Conservation (phyloP, 2,888 invertebrate genomes). For the Crocallis elinguaria region DNA sequence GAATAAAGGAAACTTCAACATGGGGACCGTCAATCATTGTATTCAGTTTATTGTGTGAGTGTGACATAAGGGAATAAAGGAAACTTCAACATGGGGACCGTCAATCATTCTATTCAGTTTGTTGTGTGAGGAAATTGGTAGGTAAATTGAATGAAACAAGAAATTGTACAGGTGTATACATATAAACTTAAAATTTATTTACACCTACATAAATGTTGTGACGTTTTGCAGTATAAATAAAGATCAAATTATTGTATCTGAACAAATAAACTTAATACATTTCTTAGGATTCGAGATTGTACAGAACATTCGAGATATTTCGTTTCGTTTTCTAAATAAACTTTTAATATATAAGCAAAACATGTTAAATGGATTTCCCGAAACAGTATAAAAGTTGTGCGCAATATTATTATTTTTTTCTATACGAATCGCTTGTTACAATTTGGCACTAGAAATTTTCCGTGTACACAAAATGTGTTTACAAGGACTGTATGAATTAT, state of each 20-base stretch:
- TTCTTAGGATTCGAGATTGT: conserved; percentile 42
- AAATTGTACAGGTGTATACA: conserved; percentile 77
- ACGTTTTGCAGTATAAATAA: conserved; percentile 71
- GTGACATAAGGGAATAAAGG: no score
- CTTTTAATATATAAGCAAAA: conserved; percentile 1
- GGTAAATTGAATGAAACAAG: conserved; percentile 52
- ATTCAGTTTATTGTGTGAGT: no score
- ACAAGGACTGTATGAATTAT: conserved; percentile 48
- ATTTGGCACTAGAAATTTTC: conserved; percentile 69
- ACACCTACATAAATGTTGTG: conserved; percentile 82
- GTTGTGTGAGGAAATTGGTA: background rate
- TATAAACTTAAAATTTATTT: conserved; percentile 83
- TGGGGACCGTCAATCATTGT: no score
- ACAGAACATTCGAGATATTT: conserved; percentile 40
- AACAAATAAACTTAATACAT: conserved; percentile 39
- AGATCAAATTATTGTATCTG: conserved; percentile 45
- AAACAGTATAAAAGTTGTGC: conserved; percentile 9
- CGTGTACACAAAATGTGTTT: conserved; percentile 35
- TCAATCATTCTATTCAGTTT: no score
- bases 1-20: no score
- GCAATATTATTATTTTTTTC: conserved; percentile 32
- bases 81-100: no score
- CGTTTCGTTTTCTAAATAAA: conserved; percentile 34
- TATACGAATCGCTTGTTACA: conserved; percentile 51
- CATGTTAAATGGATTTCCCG: background rate